Evolutionary conservation across 1,140 invertebrate genomes (phyloP), one percentile per base, ranked within the genome.

Genomic region (Drosophila novamexicana): DNA sequence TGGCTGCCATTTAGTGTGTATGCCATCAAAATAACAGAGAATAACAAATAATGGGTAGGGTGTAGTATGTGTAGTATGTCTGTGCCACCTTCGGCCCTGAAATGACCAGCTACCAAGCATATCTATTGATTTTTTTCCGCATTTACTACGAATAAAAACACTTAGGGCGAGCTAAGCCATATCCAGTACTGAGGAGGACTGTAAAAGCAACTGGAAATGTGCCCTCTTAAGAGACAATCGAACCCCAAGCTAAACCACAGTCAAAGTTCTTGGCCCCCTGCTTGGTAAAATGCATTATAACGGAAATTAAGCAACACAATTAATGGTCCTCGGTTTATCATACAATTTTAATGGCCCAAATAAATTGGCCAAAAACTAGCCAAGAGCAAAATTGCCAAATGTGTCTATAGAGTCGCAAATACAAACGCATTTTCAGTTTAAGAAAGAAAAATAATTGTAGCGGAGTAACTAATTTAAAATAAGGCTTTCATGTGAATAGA

Each of bases 281-380:
- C 69, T 79, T 88, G 79, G 82, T 88, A 83, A 88, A 86, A 88
- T 88, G 83, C 83, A 79, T 88, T 88, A 88, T 83, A 88, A 88
- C 72, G 79, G 88, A 83, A 88, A 88, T 88, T 88, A 88, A 88
- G 83, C 83, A 88, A 88, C 79, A 89, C 80, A 88, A 89, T 89
- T 89, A 88, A 88, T 89, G 84, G 79, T 47, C 54, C 64, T 68
- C 67, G 73, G 70, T 89, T 88, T 83, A 83, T 89, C 83, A 88
- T 84, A 89, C 84, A 89, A 83, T 89, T 88, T 89, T 88, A 83
- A 88, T 88, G 84, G 84, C 73, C 42, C 73, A 80, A 89, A 88
- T 89, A 88, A 88, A 88, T 89, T 89, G 84, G 73, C 49, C 72
- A 72, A 76, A 76, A 79, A 81, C 78, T 73, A 63, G 68, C 67